Base-by-base conservation (phyloP, 2,888 invertebrate species). In the Nemapogon koenigi region DNA sequence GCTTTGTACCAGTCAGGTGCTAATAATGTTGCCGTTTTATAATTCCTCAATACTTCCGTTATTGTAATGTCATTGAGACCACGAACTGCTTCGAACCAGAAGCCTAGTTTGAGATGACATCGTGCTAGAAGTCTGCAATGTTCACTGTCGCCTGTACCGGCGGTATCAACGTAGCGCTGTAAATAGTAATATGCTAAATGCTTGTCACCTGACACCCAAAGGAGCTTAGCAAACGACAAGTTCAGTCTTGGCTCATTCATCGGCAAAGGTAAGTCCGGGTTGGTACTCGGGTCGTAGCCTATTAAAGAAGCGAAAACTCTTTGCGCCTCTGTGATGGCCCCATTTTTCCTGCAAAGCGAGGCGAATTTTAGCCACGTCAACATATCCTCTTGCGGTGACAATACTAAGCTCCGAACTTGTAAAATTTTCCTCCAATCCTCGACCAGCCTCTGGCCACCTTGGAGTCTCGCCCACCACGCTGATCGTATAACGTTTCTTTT, bases 361-460 rank as follows among this genome's bases (percentile, higher is more conserved):
- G 98, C 95, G 59, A 95, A 97, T 58, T 97, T 97, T 2, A 99
- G 75, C 96, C 97, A 97, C 0, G 97, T 95, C 49, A 91, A 89
- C 80, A 95, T 91, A 57, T 98, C 97, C 52, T 98, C 96, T 46
- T 93, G 89, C 0, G 97, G 97, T 1, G 89, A 87, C 16, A 97
- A 81, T 0, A 97, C 97, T 43, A 98, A 73, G n/a, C 96, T 94
- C 49, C 94, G 91, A 1, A 98, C 94, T 72, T 95, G 95, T 33
- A 99, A 89, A 32, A 99, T 94, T 51, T 91, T 87, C 49, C 97
- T 93, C 99, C 99, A 99, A 62, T 99, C 98, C 66, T 98, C 98
- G 0, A 97, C 97, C 35, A 95, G 83, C 43, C 91, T 83, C 57
- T 98, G 96, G 8, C 97, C 97, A 3, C 97, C 96, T 62, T 92